Evolutionary conservation across 2,797 vertebrate species (phyloP).

Genomic region (Molossus molossus): DNA sequence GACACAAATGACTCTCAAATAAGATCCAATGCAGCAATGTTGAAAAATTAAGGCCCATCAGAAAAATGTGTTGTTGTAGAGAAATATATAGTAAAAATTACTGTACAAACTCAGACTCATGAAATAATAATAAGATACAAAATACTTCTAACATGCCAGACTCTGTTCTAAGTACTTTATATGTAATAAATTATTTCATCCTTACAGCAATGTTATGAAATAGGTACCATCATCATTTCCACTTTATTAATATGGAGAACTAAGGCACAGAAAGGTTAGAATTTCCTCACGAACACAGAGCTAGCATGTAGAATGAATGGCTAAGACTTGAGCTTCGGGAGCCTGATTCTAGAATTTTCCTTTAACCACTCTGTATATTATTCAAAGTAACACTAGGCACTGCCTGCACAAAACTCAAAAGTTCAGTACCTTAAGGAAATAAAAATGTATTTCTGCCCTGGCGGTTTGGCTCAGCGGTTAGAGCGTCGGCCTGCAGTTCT

Average conservation of each 20-base stretch:
- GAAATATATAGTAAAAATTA: background rate
- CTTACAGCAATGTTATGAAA: background rate
- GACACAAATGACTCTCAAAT: background rate
- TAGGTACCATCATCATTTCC: background rate
- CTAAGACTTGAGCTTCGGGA: background rate
- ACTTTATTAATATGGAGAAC: background rate
- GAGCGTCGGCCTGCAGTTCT: too few species aligned
- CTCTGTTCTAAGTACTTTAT: background rate
- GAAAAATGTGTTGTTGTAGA: background rate
- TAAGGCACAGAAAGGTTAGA: background rate
- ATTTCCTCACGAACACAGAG: background rate
- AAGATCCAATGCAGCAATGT: background rate
- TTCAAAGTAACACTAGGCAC: background rate
- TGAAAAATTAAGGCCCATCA: constrained; percentile 11
- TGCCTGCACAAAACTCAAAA: background rate
- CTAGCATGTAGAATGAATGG: background rate
- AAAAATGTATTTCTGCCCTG: constrained; percentile 9
- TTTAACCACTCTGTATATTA: background rate
- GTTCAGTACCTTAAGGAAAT: background rate
- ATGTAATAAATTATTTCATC: background rate
- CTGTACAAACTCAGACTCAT: background rate
- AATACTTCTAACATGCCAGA: background rate
- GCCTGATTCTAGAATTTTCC: background rate
- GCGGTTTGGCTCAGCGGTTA: too few species aligned
- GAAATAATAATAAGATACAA: background rate